Evolutionary conservation across 2,113 vertebrate genomes (phyloP).

Genomic region (Cinclus mexicanus): DNA sequence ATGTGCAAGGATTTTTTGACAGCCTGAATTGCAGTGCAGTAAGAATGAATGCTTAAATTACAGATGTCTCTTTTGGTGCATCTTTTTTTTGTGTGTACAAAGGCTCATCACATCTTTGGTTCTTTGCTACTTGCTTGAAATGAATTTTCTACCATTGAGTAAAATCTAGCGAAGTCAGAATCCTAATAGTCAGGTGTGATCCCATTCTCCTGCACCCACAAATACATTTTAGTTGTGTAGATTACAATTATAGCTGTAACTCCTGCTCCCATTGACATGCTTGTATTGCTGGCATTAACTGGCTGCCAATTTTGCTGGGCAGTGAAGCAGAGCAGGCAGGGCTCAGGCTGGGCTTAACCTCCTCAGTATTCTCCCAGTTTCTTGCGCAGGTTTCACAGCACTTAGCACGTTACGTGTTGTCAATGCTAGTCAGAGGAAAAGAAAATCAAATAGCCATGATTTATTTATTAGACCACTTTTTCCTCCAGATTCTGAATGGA

Average conservation of each 20-base stretch:
- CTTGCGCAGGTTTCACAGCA: neutral
- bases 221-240: neutral
- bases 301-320: constrained; percentile 27
- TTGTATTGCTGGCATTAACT: neutral
- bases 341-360: neutral
- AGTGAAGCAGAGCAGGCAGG: constrained; percentile 27
- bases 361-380: neutral
- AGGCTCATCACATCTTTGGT: constrained; percentile 8
- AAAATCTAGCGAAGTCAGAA: neutral
- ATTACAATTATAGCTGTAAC: neutral
- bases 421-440: neutral
- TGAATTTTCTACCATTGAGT: constrained; percentile 10
- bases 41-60: constrained; percentile 8
- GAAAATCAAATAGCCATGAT: constrained; percentile 22
- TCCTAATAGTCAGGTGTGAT: neutral
- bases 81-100: neutral
- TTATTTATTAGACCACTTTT: constrained; percentile 44
- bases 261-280: neutral
- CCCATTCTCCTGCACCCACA: neutral
- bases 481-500: neutral
- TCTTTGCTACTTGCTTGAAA: neutral
- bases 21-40: neutral
- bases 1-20: neutral
- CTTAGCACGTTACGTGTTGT: neutral
- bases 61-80: neutral